Evolutionary conservation across 1,140 invertebrate genomes (phyloP), one percentile per base, ranked within the genome.

Genomic region (Drosophila paulistorum): DNA sequence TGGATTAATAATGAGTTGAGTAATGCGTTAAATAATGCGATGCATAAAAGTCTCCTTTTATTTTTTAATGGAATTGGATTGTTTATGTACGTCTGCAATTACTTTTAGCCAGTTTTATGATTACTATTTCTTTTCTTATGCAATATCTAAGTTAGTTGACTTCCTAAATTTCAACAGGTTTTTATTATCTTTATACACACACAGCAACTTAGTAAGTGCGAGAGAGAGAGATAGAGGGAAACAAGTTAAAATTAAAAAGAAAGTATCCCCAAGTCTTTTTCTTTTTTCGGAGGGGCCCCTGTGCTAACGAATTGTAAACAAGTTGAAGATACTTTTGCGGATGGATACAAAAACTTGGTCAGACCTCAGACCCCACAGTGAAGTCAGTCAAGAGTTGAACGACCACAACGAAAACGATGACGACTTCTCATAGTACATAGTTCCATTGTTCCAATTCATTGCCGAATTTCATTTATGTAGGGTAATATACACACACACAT

Each of bases 171-270:
- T 62, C 20, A 62, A 45, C 60, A 62, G 60, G 37, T 62, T 62
- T 42, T 62, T 11, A 42, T 37, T 33, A 39, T 39, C 35, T 45
- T 7, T 17, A 48, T 20, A 48, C 14, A 20, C 10, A 11, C 10
- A 51, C 17, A 20, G n/a, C n/a, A 63, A 26, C 7, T 45, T n/a
- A 20, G 61, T 14, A 30, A 14, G 7, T 9, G 55, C 11, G n/a
- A 61, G 37, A 61, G 37, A 61, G 37, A 23, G 37, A 39, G n/a
- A 57, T n/a, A 57, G 30, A 57, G 23, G 39, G 30, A 76, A 79
- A 82, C 83, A 71, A 81, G 79, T 83, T 87, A 13, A 79, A 87
- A 87, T 79, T 87, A 71, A 86, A 87, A 86, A 86, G 82, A 86
- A 86, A 86, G 82, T 86, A 65, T 82, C 67, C 63, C 48, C 33